These are phyloP conservation scores for Drosophila lacteicornis DNA, from an alignment of 1,140 invertebrate genomes.

Conservation along the genomic window DNA sequence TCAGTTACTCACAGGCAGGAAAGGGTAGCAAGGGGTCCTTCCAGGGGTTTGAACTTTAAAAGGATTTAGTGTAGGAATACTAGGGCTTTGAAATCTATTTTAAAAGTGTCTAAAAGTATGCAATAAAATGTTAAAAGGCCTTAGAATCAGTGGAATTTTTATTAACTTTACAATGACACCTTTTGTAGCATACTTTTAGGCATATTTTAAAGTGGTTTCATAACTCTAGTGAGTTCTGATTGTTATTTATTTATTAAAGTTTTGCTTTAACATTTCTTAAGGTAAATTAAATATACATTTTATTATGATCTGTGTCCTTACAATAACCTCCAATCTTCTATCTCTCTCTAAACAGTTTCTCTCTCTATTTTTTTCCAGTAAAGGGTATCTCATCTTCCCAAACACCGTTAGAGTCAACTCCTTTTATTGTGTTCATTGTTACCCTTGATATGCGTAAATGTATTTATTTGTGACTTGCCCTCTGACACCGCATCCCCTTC, in stretches of 20 bases:
- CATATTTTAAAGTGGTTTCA: too few species aligned
- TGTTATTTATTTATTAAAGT: too few species aligned
- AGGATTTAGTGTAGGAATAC: too few species aligned
- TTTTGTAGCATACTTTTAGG: too few species aligned
- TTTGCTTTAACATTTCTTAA: not conserved
- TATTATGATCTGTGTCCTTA: too few species aligned
- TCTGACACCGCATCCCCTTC: slow-evolving; percentile 32
- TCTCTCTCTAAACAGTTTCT: not conserved
- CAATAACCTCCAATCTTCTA: not conserved
- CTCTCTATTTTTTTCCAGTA: not conserved
- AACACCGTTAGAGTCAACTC: not conserved
- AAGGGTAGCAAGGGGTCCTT: slow-evolving; percentile 11
- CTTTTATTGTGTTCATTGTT: slow-evolving; percentile 49
- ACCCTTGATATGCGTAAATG: slow-evolving; percentile 73
- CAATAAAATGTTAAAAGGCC: too few species aligned
- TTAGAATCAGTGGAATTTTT: too few species aligned
- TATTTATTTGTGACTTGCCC: slow-evolving; percentile 81
- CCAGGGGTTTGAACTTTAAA: not conserved
- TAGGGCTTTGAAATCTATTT: too few species aligned
- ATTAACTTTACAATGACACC: too few species aligned
- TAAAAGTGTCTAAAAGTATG: too few species aligned
- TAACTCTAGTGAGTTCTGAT: too few species aligned
- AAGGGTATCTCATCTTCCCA: slow-evolving; percentile 5
- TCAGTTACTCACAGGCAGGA: not conserved
- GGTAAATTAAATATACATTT: not conserved